Evolutionary conservation across 1,140 invertebrate genomes (phyloP).

Genomic region (Drosophila willistoni): DNA sequence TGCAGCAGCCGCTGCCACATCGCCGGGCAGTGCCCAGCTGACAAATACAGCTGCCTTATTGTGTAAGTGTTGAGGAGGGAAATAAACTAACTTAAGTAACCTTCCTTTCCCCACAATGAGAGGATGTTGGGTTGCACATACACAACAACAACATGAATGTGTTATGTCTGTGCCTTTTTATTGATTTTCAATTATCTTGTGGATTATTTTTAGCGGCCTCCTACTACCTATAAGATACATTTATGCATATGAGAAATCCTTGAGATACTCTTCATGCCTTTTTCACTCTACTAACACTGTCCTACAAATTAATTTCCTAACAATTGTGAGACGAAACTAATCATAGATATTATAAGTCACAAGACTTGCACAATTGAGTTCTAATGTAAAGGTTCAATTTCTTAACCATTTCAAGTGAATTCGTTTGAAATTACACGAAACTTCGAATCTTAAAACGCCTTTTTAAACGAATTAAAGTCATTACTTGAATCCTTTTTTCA

Average conservation of each 20-base stretch:
- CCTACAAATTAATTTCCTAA: neutral
- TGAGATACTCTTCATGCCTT: neutral
- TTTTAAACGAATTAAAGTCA: no score
- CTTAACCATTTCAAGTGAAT: no score
- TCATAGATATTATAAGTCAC: no score
- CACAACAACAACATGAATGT: neutral
- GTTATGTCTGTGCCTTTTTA: constrained; percentile 29
- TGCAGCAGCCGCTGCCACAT: constrained; percentile 84
- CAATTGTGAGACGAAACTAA: no score
- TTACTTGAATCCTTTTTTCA: neutral
- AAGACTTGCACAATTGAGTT: no score
- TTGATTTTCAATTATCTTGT: constrained; percentile 69
- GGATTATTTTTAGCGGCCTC: constrained; percentile 5
- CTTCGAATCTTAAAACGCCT: no score
- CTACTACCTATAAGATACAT: neutral
- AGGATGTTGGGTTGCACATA: constrained; percentile 12
- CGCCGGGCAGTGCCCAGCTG: constrained; percentile 83
- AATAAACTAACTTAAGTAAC: neutral
- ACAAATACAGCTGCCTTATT: constrained; percentile 80
- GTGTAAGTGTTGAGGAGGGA: no score
- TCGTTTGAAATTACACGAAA: no score
- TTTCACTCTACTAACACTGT: neutral
- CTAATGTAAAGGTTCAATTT: no score
- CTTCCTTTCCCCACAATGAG: neutral
- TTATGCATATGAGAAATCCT: neutral